Percentiles rank a stretch among this genome's conserved stretches.
Conservation (phyloP, 2,113 vertebrate species). For the Opisthocomus hoazin region DNA sequence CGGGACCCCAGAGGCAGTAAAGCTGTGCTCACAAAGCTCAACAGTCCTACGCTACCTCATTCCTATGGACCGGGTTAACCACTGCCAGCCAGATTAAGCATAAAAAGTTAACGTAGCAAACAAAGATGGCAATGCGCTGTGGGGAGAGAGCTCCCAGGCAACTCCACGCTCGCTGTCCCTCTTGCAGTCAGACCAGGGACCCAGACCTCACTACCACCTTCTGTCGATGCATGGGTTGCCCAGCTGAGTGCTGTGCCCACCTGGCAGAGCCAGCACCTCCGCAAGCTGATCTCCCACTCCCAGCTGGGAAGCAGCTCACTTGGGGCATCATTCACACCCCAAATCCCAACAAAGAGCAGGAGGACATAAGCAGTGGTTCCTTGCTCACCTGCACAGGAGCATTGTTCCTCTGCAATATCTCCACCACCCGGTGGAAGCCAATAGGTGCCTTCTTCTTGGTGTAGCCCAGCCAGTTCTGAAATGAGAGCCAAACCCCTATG, state of each 20-base stretch:
- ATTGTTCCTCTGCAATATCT: constrained; percentile 90
- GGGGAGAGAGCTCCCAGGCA: background rate
- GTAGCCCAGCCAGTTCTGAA: constrained; percentile 93
- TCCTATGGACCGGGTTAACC: background rate
- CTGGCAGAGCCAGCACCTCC: background rate
- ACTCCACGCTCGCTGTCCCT: background rate
- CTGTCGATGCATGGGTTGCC: accelerated
- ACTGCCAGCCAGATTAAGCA: background rate
- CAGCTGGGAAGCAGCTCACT: background rate
- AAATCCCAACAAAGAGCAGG: background rate
- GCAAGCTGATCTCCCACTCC: background rate
- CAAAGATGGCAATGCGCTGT: background rate
- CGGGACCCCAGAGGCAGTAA: background rate
- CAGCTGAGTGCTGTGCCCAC: background rate
- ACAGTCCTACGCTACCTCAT: background rate
- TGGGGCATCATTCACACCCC: background rate
- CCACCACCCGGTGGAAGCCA: constrained; percentile 89
- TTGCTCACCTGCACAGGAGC: constrained; percentile 84
- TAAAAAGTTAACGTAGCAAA: background rate
- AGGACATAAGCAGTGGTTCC: background rate
- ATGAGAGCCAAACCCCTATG: background rate
- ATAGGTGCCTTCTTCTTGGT: constrained; percentile 90
- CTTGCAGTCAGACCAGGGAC: background rate
- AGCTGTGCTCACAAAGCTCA: background rate
- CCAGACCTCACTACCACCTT: background rate